phyloP scores from a whole-genome alignment of 2,113 vertebrate species.

The Dunckerocampus dactyliophorus region DNA sequence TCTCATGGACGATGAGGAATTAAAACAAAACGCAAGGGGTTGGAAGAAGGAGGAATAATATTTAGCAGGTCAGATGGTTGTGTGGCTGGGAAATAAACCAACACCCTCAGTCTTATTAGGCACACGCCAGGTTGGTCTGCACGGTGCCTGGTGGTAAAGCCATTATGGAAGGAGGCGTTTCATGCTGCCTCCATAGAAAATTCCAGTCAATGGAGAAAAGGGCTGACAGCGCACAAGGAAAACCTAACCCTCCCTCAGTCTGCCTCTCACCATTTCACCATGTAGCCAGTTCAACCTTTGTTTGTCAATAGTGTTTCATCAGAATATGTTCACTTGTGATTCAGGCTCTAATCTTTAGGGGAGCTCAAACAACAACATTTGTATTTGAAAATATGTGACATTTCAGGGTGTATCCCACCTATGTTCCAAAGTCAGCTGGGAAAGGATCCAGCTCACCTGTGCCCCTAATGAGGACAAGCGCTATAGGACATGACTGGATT shows the following conservation, averaged over 20 bases:
- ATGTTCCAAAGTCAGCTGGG: too few relatives aligned
- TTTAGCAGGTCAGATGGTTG: conserved; percentile 60
- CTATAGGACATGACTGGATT: neutral
- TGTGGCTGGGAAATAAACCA: conserved; percentile 70
- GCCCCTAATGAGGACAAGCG: neutral
- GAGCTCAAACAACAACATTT: too few relatives aligned
- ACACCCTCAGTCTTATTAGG: conserved; percentile 56
- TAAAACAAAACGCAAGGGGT: conserved; percentile 25
- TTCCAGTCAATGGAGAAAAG: conserved; percentile 65
- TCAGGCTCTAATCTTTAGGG: conserved; percentile 5
- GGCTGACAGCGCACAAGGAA: conserved; percentile 62
- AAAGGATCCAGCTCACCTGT: too few relatives aligned
- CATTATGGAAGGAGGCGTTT: conserved; percentile 60
- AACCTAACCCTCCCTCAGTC: conserved; percentile 55
- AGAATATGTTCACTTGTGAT: conserved; percentile 27
- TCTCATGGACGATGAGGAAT: conserved; percentile 46
- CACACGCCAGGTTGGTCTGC: conserved; percentile 45
- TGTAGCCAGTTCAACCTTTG: conserved; percentile 27
- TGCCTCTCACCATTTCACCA: conserved; percentile 33
- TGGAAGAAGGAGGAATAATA: conserved; percentile 42
- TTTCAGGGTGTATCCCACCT: neutral
- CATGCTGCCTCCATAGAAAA: conserved; percentile 55
- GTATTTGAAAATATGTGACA: too few relatives aligned
- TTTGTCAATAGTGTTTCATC: conserved; percentile 14
- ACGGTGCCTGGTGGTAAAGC: conserved; percentile 65